Evolutionary conservation across 2,888 invertebrate genomes (phyloP).

Genomic region (Lithophane ornitopus): DNA sequence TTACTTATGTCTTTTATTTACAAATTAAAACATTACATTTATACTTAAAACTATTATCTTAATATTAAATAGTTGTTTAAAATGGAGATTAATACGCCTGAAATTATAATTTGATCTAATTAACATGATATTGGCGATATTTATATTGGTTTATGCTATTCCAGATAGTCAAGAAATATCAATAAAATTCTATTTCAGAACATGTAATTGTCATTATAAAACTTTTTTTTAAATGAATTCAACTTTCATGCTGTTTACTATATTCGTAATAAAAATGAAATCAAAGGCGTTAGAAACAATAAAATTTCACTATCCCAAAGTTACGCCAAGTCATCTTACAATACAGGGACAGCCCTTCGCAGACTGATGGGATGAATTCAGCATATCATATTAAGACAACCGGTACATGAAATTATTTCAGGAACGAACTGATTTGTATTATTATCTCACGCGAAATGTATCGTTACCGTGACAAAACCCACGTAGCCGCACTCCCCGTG

Average conservation of each 20-base stretch:
- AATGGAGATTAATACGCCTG: constrained; percentile 27
- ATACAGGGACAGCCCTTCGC: no score
- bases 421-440: no score
- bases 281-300: no score
- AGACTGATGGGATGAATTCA: no score
- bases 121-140: neutral
- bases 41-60: constrained; percentile 33
- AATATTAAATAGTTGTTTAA: constrained; percentile 26
- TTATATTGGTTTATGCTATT: constrained; percentile 9
- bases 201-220: neutral
- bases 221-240: neutral
- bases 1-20: constrained; percentile 71
- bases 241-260: neutral
- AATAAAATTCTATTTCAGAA: constrained; percentile 16
- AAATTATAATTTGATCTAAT: constrained; percentile 20
- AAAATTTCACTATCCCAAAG: neutral
- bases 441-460: no score
- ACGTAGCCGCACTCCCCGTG: no score
- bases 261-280: no score
- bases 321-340: neutral
- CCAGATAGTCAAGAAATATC: constrained; percentile 23
- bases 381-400: no score
- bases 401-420: no score
- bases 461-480: no score
- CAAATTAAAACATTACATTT: constrained; percentile 43